phyloP scores from a whole-genome alignment of 2,888 invertebrate genomes.

The Dicycla oo region DNA sequence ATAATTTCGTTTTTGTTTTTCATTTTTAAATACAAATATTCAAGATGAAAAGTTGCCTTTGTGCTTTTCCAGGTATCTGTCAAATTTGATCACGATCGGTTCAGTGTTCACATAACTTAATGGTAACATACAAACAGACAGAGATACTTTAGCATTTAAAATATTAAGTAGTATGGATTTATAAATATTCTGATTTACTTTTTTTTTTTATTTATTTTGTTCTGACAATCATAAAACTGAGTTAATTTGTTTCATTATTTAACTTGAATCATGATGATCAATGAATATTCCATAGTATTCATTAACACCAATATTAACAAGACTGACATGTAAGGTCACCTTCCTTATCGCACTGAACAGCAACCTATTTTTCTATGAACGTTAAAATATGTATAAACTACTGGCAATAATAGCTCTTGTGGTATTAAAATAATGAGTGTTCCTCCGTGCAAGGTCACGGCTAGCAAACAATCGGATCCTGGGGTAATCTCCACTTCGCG shows the following conservation, averaged over 20 bases:
- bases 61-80: too few species aligned
- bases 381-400: constrained; percentile 56
- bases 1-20: too few species aligned
- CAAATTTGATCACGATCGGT: too few species aligned
- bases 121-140: too few species aligned
- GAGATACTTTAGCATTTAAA: too few species aligned
- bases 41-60: too few species aligned
- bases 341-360: constrained; percentile 19
- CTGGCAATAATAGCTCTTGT: constrained; percentile 52
- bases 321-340: constrained; percentile 37
- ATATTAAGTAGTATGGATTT: too few species aligned
- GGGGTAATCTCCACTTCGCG: constrained; percentile 73
- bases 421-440: constrained; percentile 74
- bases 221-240: background rate
- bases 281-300: background rate
- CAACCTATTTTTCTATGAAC: constrained; percentile 9
- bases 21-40: too few species aligned
- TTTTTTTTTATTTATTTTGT: too few species aligned
- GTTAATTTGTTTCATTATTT: background rate
- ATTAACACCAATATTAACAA: background rate
- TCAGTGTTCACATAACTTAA: too few species aligned
- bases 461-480: constrained; percentile 76
- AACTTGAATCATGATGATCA: background rate
- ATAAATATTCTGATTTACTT: too few species aligned
- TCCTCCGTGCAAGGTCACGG: constrained; percentile 77